phyloP scores from a whole-genome alignment of 2,888 invertebrate species.

The Euplexia lucipara region DNA sequence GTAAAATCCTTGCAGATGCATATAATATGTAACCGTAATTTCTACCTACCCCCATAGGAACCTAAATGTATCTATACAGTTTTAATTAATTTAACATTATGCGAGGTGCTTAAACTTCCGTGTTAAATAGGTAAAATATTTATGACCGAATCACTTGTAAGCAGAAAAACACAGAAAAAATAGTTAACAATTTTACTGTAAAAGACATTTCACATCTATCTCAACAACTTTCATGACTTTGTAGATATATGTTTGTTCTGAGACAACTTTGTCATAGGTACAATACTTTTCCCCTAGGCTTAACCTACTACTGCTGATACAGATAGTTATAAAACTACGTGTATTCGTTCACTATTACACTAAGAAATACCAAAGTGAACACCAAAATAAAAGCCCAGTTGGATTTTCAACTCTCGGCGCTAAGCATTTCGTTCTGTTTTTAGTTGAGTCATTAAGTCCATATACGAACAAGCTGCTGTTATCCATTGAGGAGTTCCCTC shows the following conservation, averaged over 20 bases:
- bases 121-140: background rate
- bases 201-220: constrained; percentile 27
- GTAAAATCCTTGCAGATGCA: background rate
- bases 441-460: too few species aligned
- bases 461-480: too few species aligned
- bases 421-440: too few species aligned
- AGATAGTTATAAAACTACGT: background rate
- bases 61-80: too few species aligned
- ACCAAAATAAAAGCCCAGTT: too few species aligned
- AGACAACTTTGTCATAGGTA: constrained; percentile 47
- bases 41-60: background rate
- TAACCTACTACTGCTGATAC: background rate
- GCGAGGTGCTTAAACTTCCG: background rate
- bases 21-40: background rate
- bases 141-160: background rate
- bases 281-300: constrained; percentile 33
- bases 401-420: too few species aligned
- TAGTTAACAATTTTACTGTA: constrained; percentile 29
- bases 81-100: background rate
- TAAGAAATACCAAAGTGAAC: too few species aligned
- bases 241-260: constrained; percentile 37
- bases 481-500: too few species aligned
- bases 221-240: constrained; percentile 32
- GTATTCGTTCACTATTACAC: background rate
- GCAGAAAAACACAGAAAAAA: constrained; percentile 21